Percentiles rank a stretch among this genome's conserved stretches.
These are phyloP conservation scores for Choloepus hoffmanni DNA, from an alignment of 2,113 vertebrate genomes.

Conservation along the genomic window DNA sequence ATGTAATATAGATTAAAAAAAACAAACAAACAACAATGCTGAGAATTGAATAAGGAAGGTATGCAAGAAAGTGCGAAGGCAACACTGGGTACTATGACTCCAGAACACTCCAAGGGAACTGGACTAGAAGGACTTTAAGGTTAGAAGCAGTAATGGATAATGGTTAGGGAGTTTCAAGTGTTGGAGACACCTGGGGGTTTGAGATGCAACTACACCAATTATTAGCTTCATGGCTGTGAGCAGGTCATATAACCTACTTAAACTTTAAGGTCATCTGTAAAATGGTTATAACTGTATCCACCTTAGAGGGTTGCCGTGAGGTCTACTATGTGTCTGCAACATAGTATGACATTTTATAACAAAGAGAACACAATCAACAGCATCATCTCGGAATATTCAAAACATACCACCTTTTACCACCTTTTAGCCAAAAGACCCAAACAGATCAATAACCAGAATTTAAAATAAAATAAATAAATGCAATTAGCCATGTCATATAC, in stretches of 20 bases:
- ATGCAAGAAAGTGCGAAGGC: not conserved
- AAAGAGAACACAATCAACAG: not conserved
- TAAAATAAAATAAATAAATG: constrained; percentile 39
- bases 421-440: not conserved
- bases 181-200: not conserved
- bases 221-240: not conserved
- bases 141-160: not conserved
- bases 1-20: not conserved
- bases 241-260: not conserved
- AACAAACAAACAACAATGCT: not conserved
- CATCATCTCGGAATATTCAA: not conserved
- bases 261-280: not conserved
- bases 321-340: not conserved
- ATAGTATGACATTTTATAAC: not conserved
- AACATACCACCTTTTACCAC: not conserved
- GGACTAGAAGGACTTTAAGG: not conserved
- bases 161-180: not conserved
- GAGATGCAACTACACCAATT: not conserved
- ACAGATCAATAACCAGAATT: not conserved
- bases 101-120: not conserved
- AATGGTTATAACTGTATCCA: not conserved
- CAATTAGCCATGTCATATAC: not conserved
- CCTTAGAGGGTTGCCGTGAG: not conserved
- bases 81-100: accelerated
- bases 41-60: not conserved